Evolutionary conservation across 2,888 invertebrate species (phyloP).

Genomic region (Callimorpha dominula): DNA sequence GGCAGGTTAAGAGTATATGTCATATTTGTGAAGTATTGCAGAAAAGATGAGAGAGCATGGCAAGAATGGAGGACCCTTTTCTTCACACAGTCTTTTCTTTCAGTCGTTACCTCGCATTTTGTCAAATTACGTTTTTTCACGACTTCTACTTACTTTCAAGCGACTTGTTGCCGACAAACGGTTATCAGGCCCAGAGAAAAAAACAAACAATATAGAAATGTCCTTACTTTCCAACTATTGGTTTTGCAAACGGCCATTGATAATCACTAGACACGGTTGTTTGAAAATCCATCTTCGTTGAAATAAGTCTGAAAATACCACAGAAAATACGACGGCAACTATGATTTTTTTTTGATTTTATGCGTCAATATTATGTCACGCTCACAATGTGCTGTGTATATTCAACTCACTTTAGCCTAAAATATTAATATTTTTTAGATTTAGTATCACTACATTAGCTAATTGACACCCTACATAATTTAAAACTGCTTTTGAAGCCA

Average conservation of each 20-base stretch:
- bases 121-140: background rate
- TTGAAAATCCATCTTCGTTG: conserved; percentile 76
- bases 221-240: conserved; percentile 84
- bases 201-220: conserved; percentile 23
- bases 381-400: conserved; percentile 4
- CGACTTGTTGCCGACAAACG: conserved; percentile 22
- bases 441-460: conserved; percentile 77
- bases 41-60: background rate
- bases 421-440: conserved; percentile 81
- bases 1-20: too few relatives aligned
- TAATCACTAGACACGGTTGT: conserved; percentile 83
- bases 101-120: too few relatives aligned
- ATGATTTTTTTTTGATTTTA: conserved; percentile 1
- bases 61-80: background rate
- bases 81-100: too few relatives aligned
- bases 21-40: too few relatives aligned
- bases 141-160: background rate
- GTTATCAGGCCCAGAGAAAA: conserved; percentile 25
- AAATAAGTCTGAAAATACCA: conserved; percentile 2
- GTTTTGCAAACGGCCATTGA: conserved; percentile 88
- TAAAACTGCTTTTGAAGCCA: conserved; percentile 80
- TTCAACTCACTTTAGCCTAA: conserved; percentile 60
- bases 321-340: background rate
- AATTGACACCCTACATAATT: conserved; percentile 86
- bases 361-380: conserved; percentile 4